Evolutionary conservation across 92 coral and sea anemone species (phyloP).

Genomic region (Blastomussa wellsi): DNA sequence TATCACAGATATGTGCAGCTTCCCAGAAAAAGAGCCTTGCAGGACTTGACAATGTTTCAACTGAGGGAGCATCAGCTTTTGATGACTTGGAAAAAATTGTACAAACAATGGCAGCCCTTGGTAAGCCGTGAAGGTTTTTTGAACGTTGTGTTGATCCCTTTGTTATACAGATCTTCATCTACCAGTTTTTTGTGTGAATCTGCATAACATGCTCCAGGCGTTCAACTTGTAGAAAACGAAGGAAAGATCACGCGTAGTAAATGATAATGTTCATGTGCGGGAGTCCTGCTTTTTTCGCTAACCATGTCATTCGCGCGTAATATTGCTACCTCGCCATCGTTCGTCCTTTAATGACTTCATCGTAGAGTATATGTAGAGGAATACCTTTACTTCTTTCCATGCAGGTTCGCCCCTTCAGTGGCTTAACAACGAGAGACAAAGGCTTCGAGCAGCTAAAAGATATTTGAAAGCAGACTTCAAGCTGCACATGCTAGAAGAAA

Average conservation of each 20-base stretch:
- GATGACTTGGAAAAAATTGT: slow-evolving; percentile 17
- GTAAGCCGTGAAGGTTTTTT: background rate
- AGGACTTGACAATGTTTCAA: slow-evolving; percentile 40
- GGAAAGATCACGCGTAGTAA: background rate
- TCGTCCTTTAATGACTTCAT: background rate
- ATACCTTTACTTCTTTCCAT: background rate
- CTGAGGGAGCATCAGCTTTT: slow-evolving; percentile 45
- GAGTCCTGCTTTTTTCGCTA: background rate
- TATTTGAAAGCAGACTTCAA: slow-evolving; percentile 51
- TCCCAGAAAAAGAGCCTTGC: slow-evolving; percentile 50
- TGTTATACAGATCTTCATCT: background rate
- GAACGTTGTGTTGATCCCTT: background rate
- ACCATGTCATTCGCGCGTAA: background rate
- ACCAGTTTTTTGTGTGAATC: background rate
- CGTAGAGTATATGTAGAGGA: background rate
- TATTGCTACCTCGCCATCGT: background rate
- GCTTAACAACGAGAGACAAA: slow-evolving; percentile 19
- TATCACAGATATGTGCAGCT: slow-evolving; percentile 43
- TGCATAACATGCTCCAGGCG: background rate
- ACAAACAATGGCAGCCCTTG: slow-evolving; percentile 33
- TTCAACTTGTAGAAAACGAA: background rate
- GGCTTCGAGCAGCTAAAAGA: slow-evolving; percentile 36
- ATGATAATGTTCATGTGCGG: background rate
- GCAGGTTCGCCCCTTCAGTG: slow-evolving; percentile 34
- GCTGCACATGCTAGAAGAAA: slow-evolving; percentile 37